Evolutionary conservation across 2,113 vertebrate species (phyloP), one percentile per base, ranked within the genome.

Genomic region (Sigmodon hispidus): DNA sequence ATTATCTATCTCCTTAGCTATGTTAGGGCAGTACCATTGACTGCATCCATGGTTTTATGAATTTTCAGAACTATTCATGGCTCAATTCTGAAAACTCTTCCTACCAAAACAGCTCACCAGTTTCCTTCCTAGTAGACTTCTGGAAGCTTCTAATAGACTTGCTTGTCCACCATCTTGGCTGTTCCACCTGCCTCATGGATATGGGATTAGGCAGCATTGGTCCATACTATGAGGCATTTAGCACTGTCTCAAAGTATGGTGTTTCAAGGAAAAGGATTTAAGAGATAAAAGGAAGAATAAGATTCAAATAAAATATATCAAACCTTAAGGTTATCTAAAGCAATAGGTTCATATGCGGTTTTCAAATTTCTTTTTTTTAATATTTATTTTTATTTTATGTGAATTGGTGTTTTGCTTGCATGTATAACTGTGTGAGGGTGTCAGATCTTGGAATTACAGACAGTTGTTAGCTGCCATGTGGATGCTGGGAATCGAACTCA

Each of bases 261-360:
- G 40, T 52, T 87, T 93, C 90, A 11, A 36, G 16, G 50, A 76
- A 80, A 57, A 88, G 36, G 26, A 88, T 59, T 73, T 24, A 43
- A 72, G 69, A 88, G 4, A 34, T 40, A 43, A 73, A 89, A 61
- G 19, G 34, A 48, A 48, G 76, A 65, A 50, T 34, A 50, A 15
- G 34, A 79, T 22, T 94, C 36, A 65, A 57, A 52, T 77, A 87
- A 96, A 91, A 69, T 69, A 57, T 22, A 34, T 21, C 55, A 75
- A 91, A 91, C 31, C 15, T 55, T 59, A 43, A 7, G 19, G 36
- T 34, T 95, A 16, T 63, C 24, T 88, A 17, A 55, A 24, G 29
- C 48, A 43, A 12, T 21, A 1, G 59, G 11, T 94, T 77, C 50
- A 59, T 84, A 52, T 3, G 73, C 76, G 17, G 10, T 50, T 57